Conservation (phyloP, 2,888 invertebrate species). For the Kryphioiulus occultus region DNA sequence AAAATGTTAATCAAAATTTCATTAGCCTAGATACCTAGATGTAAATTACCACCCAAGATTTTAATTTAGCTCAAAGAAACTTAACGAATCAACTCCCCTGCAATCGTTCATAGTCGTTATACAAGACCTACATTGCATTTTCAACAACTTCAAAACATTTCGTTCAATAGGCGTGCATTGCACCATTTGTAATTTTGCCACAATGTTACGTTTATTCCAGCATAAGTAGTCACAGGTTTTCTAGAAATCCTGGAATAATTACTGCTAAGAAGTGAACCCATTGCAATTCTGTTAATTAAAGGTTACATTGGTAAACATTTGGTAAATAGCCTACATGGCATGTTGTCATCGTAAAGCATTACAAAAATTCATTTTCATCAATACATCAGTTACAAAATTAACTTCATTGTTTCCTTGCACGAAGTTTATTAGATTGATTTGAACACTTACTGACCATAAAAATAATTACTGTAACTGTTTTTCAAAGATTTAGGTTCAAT, state of each 20-base stretch:
- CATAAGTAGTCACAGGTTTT: background rate
- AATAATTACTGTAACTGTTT: background rate
- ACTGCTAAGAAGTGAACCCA: background rate
- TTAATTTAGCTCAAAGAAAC: background rate
- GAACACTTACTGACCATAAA: no score
- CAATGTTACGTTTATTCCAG: slow-evolving; percentile 6
- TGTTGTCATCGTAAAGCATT: background rate
- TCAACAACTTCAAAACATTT: no score
- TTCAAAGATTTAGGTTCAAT: background rate
- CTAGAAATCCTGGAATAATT: background rate
- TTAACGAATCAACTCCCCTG: background rate
- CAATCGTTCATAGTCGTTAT: background rate
- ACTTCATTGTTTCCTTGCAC: background rate
- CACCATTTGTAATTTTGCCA: background rate
- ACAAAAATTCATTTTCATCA: background rate
- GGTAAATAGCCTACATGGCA: background rate
- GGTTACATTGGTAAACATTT: slow-evolving; percentile 8
- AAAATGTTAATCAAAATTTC: background rate
- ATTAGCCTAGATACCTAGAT: slow-evolving; percentile 4
- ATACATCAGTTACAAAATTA: background rate
- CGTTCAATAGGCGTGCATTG: background rate
- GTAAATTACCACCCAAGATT: slow-evolving; percentile 4
- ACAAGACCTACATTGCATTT: no score
- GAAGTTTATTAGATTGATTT: no score
- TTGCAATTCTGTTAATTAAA: slow-evolving; percentile 19